These are phyloP conservation scores for Leptobrachium ailaonicum DNA, from an alignment of 2,113 vertebrate genomes.

Conservation along the genomic window DNA sequence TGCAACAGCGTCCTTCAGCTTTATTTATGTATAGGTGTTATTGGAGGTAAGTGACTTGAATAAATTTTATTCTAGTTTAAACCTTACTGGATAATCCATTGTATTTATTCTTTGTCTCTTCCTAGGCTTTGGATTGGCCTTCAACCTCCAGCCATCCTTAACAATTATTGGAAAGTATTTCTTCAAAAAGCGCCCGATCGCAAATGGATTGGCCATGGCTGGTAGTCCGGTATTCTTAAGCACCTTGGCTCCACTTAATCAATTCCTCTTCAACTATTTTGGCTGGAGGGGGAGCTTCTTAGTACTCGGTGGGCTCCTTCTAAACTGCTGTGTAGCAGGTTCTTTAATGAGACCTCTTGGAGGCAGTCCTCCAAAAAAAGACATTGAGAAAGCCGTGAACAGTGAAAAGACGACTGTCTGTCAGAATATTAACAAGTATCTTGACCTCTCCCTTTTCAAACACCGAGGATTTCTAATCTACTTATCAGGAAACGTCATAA, in stretches of 20 bases:
- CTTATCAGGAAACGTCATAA: constrained; percentile 91
- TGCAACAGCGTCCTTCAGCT: constrained; percentile 81
- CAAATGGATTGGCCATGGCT: constrained; percentile 93
- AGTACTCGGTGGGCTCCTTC: constrained; percentile 85
- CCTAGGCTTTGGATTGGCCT: constrained; percentile 90
- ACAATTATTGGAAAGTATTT: constrained; percentile 98
- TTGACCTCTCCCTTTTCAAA: constrained; percentile 92
- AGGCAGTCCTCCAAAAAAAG: constrained; percentile 67
- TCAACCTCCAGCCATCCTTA: constrained; percentile 94
- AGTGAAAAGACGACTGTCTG: constrained; percentile 63
- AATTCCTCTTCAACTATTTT: constrained; percentile 89
- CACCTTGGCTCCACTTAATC: constrained; percentile 92
- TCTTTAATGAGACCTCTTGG: constrained; percentile 88
- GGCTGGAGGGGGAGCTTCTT: constrained; percentile 96
- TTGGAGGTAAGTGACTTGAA: constrained; percentile 78
- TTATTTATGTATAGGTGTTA: constrained; percentile 87
- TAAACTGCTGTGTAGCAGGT: constrained; percentile 93
- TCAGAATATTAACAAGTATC: constrained; percentile 79
- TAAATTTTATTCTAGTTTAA: no score
- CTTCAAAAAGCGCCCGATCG: constrained; percentile 87
- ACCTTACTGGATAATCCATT: no score
- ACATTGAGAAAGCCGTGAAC: constrained; percentile 60
- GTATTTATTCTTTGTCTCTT: constrained; percentile 38
- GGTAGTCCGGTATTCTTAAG: constrained; percentile 97
- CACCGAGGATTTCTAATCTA: constrained; percentile 96